These are phyloP conservation scores for Panurus biarmicus DNA, from an alignment of 2,113 vertebrate genomes.

Conservation along the genomic window DNA sequence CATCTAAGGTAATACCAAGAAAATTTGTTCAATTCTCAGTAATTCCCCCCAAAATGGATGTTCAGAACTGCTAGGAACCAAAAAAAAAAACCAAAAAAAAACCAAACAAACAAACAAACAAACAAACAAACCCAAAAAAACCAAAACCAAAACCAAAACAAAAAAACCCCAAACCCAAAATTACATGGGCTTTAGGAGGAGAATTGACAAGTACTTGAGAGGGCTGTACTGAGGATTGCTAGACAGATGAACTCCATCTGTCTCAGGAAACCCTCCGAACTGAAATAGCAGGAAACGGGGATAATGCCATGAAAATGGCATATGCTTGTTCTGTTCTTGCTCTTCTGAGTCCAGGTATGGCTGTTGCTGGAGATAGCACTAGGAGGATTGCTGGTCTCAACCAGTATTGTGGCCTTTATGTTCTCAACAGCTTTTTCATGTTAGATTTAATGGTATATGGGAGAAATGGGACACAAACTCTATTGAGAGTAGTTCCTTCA, in stretches of 20 bases:
- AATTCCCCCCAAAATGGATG: background rate
- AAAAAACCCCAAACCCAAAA: too few relatives aligned
- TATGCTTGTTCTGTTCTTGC: background rate
- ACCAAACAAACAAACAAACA: too few relatives aligned
- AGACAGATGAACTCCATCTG: background rate
- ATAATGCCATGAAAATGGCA: background rate
- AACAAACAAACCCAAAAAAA: too few relatives aligned
- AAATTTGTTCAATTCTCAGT: background rate
- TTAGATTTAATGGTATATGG: background rate
- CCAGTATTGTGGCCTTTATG: accelerated
- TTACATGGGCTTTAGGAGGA: background rate
- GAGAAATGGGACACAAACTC: background rate
- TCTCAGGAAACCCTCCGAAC: background rate
- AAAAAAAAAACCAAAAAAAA: background rate
- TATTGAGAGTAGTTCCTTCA: background rate
- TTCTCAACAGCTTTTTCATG: background rate
- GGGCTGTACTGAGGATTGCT: background rate
- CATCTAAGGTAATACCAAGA: background rate
- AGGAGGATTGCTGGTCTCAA: background rate
- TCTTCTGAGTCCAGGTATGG: background rate
- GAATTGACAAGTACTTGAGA: background rate
- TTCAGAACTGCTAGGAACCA: background rate
- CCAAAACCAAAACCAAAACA: too few relatives aligned
- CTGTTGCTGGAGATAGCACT: background rate
- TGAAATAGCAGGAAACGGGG: background rate